Base-by-base conservation (phyloP, 2,113 vertebrate species). In the Naja naja region DNA sequence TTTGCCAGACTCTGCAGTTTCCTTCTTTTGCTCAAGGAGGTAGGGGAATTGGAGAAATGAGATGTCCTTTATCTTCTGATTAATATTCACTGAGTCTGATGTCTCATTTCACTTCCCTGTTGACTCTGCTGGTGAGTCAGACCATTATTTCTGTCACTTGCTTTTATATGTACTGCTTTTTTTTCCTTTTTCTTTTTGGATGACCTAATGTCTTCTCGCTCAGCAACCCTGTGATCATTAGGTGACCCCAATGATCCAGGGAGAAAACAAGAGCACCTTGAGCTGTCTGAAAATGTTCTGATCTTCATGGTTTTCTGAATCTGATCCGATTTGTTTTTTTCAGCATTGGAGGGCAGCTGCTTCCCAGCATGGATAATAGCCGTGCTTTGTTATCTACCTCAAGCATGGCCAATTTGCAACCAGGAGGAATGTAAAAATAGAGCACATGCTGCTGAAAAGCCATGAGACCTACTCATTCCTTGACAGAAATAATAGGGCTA, bases 91-190 rank as follows among this genome's bases (percentile, higher is more conserved):
- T 27, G 10, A 27, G 58, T 60, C 88, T 52, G 18, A 49, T 69
- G 30, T 55, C 64, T 53, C 12, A 20, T 34, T 60, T 89, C 87
- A 45, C 43, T 49, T 86, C 3, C 86, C 60, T 0, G 43, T 86
- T 20, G 16, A 93, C 92, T 85, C 86, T 90, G 58, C 90, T 95
- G 25, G 64, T 89, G 74, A 64, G 56, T 93, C 89, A 27, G 74
- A 45, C 89, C 85, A 43, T 93, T 88, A 9, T 1, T 1, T 27
- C 64, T 90, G 0, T 39, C 43, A 90, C 92, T 85, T 85, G 0
- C 69, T 88, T 20, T 81, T 89, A 1, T 8, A 86, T 25, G 1
- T 1, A 20, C 11, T 91, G 60, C 5, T 52, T 8, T 30, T 64
- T 91, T 74, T 23, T 89, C 39, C 39, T 54, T 92, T 55, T 34